Conservation (phyloP, 2,113 vertebrate species). For the Petromus typicus region DNA sequence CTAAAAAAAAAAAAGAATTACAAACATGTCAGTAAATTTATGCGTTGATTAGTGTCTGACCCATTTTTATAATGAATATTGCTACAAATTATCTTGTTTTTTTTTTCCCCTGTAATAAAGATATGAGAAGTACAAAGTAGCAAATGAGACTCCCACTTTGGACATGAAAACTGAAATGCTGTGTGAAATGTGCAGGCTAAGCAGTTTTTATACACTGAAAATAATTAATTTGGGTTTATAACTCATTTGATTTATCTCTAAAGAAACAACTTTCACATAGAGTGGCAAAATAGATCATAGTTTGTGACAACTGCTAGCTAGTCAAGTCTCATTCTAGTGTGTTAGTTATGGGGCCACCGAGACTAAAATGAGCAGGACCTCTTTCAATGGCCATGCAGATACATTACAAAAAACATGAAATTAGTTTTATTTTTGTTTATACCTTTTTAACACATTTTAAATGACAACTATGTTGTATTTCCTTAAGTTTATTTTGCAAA, state of each 20-base stretch:
- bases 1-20: neutral
- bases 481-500: neutral
- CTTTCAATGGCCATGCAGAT: neutral
- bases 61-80: neutral
- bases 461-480: neutral
- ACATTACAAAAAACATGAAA: neutral
- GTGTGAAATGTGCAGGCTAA: neutral
- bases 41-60: neutral
- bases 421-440: neutral
- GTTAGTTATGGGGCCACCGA: neutral
- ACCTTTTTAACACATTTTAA: neutral
- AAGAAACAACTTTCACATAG: constrained; percentile 16
- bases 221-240: neutral
- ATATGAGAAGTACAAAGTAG: neutral
- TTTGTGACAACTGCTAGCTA: neutral
- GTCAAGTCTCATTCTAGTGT: neutral
- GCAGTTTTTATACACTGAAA: constrained; percentile 34
- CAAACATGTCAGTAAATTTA: neutral
- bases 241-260: constrained; percentile 33
- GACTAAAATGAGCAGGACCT: neutral
- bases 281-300: constrained; percentile 50
- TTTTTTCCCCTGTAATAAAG: neutral
- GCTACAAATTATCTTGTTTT: neutral
- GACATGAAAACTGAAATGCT: constrained; percentile 16
- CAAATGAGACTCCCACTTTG: constrained; percentile 27